Conservation (phyloP, 1,140 invertebrate genomes). For the Tetragonula clypearis region DNA sequence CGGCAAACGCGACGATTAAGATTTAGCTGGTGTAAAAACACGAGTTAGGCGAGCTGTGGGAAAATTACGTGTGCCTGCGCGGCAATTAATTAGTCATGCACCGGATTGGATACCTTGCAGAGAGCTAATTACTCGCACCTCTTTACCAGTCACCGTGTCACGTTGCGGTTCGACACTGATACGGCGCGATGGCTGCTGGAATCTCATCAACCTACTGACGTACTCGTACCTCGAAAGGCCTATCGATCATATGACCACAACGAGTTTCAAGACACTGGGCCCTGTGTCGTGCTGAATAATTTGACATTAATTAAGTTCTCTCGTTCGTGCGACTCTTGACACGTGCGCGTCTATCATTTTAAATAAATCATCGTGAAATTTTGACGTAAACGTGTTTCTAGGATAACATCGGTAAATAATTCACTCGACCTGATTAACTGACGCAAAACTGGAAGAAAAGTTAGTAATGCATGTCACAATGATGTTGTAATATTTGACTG, state of each 20-base stretch:
- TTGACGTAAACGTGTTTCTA: neutral
- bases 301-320: conserved; percentile 33
- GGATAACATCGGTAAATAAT: neutral
- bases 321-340: no score
- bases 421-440: neutral
- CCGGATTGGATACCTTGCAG: conserved; percentile 45
- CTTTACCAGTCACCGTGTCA: conserved; percentile 59
- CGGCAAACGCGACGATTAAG: neutral
- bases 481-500: no score
- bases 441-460: neutral
- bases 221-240: conserved; percentile 37
- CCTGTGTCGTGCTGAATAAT: conserved; percentile 15
- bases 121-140: conserved; percentile 58
- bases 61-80: conserved; percentile 19
- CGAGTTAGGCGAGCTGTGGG: neutral
- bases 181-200: conserved; percentile 51
- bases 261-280: conserved; percentile 34
- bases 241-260: conserved; percentile 61
- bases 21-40: neutral
- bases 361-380: neutral
- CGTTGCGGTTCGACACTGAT: conserved; percentile 61
- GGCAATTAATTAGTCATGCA: conserved; percentile 61
- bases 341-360: neutral
- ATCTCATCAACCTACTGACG: conserved; percentile 45
- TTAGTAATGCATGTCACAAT: neutral